Base-by-base conservation (phyloP, 2,888 invertebrate species). In the Punctoribates punctum region DNA sequence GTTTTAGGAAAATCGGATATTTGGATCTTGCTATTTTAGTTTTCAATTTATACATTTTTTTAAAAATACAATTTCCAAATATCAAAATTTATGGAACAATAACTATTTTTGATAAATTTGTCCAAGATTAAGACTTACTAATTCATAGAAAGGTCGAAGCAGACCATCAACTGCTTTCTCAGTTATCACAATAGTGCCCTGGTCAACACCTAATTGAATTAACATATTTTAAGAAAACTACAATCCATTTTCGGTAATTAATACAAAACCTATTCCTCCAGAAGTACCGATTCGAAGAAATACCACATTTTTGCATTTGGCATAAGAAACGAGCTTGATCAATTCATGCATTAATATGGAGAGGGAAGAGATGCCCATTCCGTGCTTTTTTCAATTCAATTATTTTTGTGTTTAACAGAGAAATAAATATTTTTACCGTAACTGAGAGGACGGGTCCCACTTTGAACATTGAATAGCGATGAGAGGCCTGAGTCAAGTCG, bases 361-460 rank as follows among this genome's bases (percentile, higher is more conserved):
- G 75, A 97, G 90, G 0, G 98, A 98, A 6, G 98, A 96, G 75
- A 94, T 91, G 6, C 98, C 99, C 93, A 99, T 99, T 77, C 98
- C 99, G 83, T 99, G 99, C 80, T 80, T 74, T 11, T 46, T 46
- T 38, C 27, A 73, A 20, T n/a, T 15, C n/a, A 73, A 9, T 54
- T 1, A 17, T 29, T 67, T 11, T 77, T 9, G 67, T 38, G 51
- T 48, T 29, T 23, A 73, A 23, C 8, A 73, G 9, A 25, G 17
- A 46, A 70, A 34, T 25, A 48, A 51, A 15, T 54, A 20, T 48
- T 78, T 81, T 82, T 81, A 84, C 84, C 83, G 92, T 92, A 81
- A 93, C 89, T 78, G 90, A 90, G 4, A 94, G 88, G 9, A 94
- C 91, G 0, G 93, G 93, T 17, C 93, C 93, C 77, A 95, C 93